phyloP scores from a whole-genome alignment of 2,797 vertebrate species.

The Molossus alvarezi region DNA sequence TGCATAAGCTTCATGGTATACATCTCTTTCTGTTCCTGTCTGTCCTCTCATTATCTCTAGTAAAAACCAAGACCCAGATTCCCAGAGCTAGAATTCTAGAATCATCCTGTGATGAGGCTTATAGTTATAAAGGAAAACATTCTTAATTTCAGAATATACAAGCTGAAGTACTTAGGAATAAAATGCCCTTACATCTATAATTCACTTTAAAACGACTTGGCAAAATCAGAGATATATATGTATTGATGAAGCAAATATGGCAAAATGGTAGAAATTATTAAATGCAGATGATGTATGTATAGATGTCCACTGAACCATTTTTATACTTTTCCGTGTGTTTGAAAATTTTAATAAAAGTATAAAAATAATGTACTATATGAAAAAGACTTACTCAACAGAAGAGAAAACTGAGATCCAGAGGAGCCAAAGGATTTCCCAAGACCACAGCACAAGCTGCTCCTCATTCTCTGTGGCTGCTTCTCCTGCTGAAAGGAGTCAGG shows the following conservation, averaged over 20 bases:
- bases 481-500: not conserved
- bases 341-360: not conserved
- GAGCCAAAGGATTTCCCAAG: not conserved
- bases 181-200: slow-evolving; percentile 17
- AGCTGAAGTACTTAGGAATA: too few relatives aligned
- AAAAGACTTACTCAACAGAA: not conserved
- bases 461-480: not conserved
- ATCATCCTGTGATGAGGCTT: not conserved
- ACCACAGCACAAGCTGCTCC: not conserved
- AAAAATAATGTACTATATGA: not conserved
- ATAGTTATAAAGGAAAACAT: not conserved
- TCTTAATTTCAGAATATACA: not conserved
- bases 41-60: not conserved
- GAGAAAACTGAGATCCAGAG: not conserved
- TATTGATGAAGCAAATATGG: not conserved
- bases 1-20: not conserved
- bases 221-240: not conserved
- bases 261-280: not conserved
- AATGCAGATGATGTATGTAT: not conserved
- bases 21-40: not conserved
- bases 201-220: slow-evolving; percentile 7
- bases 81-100: not conserved
- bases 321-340: not conserved
- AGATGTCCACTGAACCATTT: not conserved
- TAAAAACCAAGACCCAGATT: not conserved